phyloP scores from a whole-genome alignment of 1,140 invertebrate genomes.

The Rhysida immarginata region DNA sequence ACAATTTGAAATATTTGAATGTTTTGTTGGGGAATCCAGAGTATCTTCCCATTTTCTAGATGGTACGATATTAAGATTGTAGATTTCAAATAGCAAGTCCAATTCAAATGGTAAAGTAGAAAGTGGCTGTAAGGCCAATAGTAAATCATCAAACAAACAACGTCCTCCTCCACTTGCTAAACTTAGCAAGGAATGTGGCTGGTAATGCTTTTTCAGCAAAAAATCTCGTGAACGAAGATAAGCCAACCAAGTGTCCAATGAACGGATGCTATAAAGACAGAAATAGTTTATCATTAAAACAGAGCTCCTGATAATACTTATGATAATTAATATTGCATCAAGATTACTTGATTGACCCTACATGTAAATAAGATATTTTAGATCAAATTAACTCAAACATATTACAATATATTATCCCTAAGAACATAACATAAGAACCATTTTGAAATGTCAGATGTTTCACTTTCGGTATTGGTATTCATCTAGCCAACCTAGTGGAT shows the following conservation, averaged over 20 bases:
- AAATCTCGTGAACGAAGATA: constrained; percentile 65
- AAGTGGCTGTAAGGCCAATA: constrained; percentile 55
- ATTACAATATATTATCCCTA: too few relatives aligned
- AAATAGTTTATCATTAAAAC: too few relatives aligned
- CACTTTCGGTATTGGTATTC: too few relatives aligned
- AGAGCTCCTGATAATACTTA: too few relatives aligned
- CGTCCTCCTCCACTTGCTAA: constrained; percentile 43
- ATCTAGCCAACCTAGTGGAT: too few relatives aligned
- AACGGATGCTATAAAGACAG: constrained; percentile 44
- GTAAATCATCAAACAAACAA: constrained; percentile 47
- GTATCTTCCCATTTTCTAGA: background rate
- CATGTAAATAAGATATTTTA: too few relatives aligned
- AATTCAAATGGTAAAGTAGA: constrained; percentile 59
- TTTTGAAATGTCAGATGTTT: too few relatives aligned
- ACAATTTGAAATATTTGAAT: background rate
- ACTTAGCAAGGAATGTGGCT: constrained; percentile 48
- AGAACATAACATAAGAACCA: too few relatives aligned
- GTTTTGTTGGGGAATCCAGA: background rate
- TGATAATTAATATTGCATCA: too few relatives aligned
- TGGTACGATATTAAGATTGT: constrained; percentile 29
- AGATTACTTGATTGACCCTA: too few relatives aligned
- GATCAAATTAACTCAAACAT: too few relatives aligned
- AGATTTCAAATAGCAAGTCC: constrained; percentile 62
- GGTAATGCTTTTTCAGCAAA: constrained; percentile 65
- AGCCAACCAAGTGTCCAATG: constrained; percentile 69